These are phyloP conservation scores for Astropecten irregularis DNA, from an alignment of 53 echinoderm and acorn worm species.

Conservation along the genomic window DNA sequence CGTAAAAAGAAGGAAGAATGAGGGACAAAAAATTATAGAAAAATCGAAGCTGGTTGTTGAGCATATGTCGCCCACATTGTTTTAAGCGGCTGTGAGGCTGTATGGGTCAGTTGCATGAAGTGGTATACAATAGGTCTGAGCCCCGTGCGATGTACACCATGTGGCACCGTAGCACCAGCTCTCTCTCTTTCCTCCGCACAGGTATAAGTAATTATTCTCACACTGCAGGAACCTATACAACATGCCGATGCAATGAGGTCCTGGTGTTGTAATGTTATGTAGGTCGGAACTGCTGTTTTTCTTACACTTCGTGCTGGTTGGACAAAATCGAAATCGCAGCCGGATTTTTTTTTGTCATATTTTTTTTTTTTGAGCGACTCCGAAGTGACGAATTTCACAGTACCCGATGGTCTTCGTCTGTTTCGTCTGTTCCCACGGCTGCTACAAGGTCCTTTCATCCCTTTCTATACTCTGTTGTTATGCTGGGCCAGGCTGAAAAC, in stretches of 20 bases:
- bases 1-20: too few species aligned
- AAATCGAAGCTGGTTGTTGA: constrained; percentile 37
- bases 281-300: constrained; percentile 8
- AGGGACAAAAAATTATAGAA: too few species aligned
- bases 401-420: constrained; percentile 25
- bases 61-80: constrained; percentile 50
- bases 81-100: not conserved
- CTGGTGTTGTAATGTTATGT: not conserved
- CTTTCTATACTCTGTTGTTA: constrained; percentile 5
- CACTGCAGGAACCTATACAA: not conserved
- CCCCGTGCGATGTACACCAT: constrained; percentile 14
- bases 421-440: constrained; percentile 39
- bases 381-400: constrained; percentile 54
- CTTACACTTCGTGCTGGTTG: constrained; percentile 30
- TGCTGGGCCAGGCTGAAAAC: constrained; percentile 2
- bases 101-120: not conserved
- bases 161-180: not conserved
- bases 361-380: constrained; percentile 27
- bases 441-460: constrained; percentile 31
- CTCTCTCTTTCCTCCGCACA: too few species aligned
- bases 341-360: too few species aligned
- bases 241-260: constrained; percentile 28
- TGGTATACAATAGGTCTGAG: not conserved
- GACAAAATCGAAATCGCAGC: constrained; percentile 39
- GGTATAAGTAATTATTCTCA: not conserved